Conservation (phyloP, 2,113 vertebrate species). For the Verasper variegatus region DNA sequence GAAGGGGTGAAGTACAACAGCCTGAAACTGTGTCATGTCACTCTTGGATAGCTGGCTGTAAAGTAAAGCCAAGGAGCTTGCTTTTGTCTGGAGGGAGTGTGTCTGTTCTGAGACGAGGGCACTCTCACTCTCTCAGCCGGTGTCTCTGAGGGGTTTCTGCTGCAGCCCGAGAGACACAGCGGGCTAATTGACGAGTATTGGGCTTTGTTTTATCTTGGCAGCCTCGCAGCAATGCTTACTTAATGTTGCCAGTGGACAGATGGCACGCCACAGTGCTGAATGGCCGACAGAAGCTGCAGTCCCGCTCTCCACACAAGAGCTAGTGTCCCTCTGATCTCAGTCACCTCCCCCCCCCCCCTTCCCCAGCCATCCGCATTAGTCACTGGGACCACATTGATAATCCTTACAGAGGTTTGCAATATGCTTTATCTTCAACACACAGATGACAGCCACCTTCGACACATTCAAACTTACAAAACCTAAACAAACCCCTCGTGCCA, state of each 20-base stretch:
- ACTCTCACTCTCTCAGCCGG: slow-evolving; percentile 39
- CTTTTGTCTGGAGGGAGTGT: slow-evolving; percentile 55
- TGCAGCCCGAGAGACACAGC: slow-evolving; percentile 59
- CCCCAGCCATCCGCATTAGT: slow-evolving; percentile 5
- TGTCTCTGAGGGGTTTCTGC: slow-evolving; percentile 45
- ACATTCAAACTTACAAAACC: slow-evolving; percentile 14
- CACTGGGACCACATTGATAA: slow-evolving; percentile 37
- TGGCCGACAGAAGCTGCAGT: slow-evolving; percentile 34
- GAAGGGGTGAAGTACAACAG: neutral
- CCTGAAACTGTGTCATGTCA: slow-evolving; percentile 33
- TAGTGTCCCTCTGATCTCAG: slow-evolving; percentile 49
- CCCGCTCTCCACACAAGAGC: slow-evolving; percentile 32
- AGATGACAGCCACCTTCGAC: slow-evolving; percentile 18
- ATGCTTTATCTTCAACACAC: slow-evolving; percentile 19
- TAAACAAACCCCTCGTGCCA: neutral
- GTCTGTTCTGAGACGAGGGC: slow-evolving; percentile 49
- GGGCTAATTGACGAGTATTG: slow-evolving; percentile 73
- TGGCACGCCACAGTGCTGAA: slow-evolving; percentile 61
- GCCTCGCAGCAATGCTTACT: slow-evolving; percentile 47
- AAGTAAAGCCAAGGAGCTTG: slow-evolving; percentile 40
- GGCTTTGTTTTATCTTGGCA: slow-evolving; percentile 77
- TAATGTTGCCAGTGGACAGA: slow-evolving; percentile 72
- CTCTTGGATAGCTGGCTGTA: slow-evolving; percentile 18
- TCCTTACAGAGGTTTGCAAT: slow-evolving; percentile 35
- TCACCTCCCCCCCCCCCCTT: neutral